phyloP scores from a whole-genome alignment of 2,888 invertebrate species.

The Baronia brevicornis region DNA sequence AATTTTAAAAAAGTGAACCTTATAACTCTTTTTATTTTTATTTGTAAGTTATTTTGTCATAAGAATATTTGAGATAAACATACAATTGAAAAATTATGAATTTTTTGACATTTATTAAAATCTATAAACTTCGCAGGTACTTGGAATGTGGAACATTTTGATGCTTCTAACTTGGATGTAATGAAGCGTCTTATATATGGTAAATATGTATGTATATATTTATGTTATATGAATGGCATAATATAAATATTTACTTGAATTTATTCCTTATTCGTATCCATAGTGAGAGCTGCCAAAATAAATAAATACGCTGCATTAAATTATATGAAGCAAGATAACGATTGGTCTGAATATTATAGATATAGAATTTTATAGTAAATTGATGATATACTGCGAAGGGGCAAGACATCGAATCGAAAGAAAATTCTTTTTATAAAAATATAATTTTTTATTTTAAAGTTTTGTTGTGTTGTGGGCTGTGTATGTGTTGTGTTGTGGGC shows the following conservation, averaged over 20 bases:
- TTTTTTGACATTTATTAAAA: too few relatives aligned
- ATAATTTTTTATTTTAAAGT: constrained; percentile 1
- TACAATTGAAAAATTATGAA: too few relatives aligned
- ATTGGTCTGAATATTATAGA: constrained; percentile 9
- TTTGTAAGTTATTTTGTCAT: too few relatives aligned
- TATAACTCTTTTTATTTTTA: too few relatives aligned
- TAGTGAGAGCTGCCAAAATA: constrained; percentile 62
- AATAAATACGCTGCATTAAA: constrained; percentile 44
- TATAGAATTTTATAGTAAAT: neutral
- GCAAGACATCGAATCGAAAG: too few relatives aligned
- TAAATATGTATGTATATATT: too few relatives aligned
- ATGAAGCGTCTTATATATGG: constrained; percentile 54
- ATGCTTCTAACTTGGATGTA: constrained; percentile 22
- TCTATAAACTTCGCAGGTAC: constrained; percentile 31
- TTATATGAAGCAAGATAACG: constrained; percentile 21
- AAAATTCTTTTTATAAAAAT: too few relatives aligned
- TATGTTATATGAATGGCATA: constrained; percentile 42
- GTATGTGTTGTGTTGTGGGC: too few relatives aligned
- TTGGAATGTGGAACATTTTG: constrained; percentile 26
- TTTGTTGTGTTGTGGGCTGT: neutral
- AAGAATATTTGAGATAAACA: too few relatives aligned
- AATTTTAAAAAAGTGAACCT: too few relatives aligned
- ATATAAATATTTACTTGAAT: constrained; percentile 60
- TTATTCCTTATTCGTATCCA: constrained; percentile 59
- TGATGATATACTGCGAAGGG: too few relatives aligned